A percentile compares a stretch with the other conserved stretches of the same genome.
These are phyloP conservation scores for Eupithecia insigniata DNA, from an alignment of 2,888 invertebrate species.

Conservation along the genomic window DNA sequence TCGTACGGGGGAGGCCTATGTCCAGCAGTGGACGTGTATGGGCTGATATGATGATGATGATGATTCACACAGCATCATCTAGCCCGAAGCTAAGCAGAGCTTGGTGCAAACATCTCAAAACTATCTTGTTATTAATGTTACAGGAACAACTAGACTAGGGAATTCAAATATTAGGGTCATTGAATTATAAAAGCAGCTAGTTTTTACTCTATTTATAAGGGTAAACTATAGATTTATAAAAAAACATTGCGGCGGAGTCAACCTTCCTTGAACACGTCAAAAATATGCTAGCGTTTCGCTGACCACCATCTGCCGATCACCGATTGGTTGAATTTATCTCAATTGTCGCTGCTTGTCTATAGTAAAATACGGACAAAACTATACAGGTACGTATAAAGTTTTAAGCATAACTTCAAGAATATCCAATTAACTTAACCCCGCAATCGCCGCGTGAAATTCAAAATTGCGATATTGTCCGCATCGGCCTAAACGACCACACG, in stretches of 20 bases:
- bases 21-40: too few relatives aligned
- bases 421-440: slow-evolving; percentile 50
- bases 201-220: too few relatives aligned
- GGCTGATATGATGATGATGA: too few relatives aligned
- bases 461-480: slow-evolving; percentile 57
- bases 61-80: neutral
- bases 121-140: neutral
- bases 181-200: too few relatives aligned
- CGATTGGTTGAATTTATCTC: too few relatives aligned
- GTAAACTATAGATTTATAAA: too few relatives aligned
- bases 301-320: neutral
- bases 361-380: neutral
- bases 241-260: too few relatives aligned
- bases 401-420: slow-evolving; percentile 25
- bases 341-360: neutral
- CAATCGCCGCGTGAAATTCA: slow-evolving; percentile 49
- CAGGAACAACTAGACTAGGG: neutral
- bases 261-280: too few relatives aligned
- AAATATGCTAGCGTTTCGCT: neutral
- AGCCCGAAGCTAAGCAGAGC: neutral
- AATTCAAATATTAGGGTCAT: neutral
- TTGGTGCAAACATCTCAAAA: neutral
- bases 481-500: slow-evolving; percentile 64
- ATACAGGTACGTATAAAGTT: neutral
- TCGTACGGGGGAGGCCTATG: too few relatives aligned